phyloP scores from a whole-genome alignment of 1,140 invertebrate species.

The Trachymyrmex cornetzi region DNA sequence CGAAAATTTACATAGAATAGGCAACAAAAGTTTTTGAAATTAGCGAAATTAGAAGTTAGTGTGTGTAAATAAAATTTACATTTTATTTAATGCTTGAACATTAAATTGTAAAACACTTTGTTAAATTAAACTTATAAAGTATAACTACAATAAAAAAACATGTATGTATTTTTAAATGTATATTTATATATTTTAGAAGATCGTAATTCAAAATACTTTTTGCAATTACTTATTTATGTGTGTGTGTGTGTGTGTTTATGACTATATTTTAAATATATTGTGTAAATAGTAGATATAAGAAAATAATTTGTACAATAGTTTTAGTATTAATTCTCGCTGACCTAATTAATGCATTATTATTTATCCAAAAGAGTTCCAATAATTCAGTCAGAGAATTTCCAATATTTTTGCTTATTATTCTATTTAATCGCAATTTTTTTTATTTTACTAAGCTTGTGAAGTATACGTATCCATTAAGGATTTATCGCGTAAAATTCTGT shows the following conservation, averaged over 20 bases:
- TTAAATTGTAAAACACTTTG: neutral
- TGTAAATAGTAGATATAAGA: neutral
- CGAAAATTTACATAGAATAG: neutral
- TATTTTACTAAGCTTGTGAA: conserved; percentile 11
- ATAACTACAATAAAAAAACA: neutral
- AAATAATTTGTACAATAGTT: neutral
- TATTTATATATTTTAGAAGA: neutral
- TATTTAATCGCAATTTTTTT: conserved; percentile 19
- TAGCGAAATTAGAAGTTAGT: neutral
- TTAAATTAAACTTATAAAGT: neutral
- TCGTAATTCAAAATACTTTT: neutral
- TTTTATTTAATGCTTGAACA: neutral
- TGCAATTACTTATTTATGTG: neutral
- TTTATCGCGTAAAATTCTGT: neutral
- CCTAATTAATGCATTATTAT: conserved; percentile 33
- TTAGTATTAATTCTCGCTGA: neutral
- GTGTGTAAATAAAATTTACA: neutral
- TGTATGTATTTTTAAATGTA: neutral
- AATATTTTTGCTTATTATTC: neutral
- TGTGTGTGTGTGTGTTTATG: too few relatives aligned
- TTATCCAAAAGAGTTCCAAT: conserved; percentile 3
- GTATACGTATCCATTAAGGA: conserved; percentile 23
- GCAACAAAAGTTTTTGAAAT: neutral
- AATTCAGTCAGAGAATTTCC: neutral
- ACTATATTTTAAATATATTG: conserved; percentile 2